These are phyloP conservation scores for Lucilia sericata DNA, from an alignment of 1,140 invertebrate species.

Conservation along the genomic window DNA sequence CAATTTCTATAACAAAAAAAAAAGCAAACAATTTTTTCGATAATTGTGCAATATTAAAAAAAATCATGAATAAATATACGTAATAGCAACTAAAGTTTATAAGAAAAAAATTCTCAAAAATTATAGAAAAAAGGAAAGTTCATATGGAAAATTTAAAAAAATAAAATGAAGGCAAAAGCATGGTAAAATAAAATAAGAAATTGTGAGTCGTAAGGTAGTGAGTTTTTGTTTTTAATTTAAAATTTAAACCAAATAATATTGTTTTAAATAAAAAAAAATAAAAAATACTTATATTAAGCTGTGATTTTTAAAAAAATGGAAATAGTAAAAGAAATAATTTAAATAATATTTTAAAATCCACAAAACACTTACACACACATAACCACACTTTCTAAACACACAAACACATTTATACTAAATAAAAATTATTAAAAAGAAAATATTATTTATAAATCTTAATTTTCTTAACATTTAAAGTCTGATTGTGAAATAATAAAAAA, in stretches of 20 bases:
- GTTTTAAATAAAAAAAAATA: slow-evolving; percentile 20
- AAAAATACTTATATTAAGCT: slow-evolving; percentile 41
- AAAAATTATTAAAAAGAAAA: slow-evolving; percentile 24
- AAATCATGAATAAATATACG: slow-evolving; percentile 28
- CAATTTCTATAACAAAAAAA: slow-evolving; percentile 37
- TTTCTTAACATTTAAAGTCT: slow-evolving; percentile 31
- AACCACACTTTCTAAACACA: neutral
- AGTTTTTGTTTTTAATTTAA: slow-evolving; percentile 38
- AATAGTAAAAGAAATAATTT: slow-evolving; percentile 32
- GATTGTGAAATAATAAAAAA: slow-evolving; percentile 29
- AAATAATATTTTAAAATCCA: neutral
- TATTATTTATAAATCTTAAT: neutral
- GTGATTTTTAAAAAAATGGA: slow-evolving; percentile 41
- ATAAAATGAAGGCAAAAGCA: slow-evolving; percentile 2
- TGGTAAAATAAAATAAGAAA: slow-evolving; percentile 25
- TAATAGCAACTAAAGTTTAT: slow-evolving; percentile 38
- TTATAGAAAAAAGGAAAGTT: slow-evolving; percentile 12
- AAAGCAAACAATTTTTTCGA: slow-evolving; percentile 26
- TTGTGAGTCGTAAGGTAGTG: slow-evolving; percentile 35
- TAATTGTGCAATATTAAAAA: slow-evolving; percentile 42
- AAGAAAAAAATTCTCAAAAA: neutral
- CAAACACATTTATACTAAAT: slow-evolving; percentile 4
- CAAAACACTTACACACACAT: neutral
- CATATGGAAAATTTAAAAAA: slow-evolving; percentile 19
- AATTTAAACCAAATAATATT: slow-evolving; percentile 25